Conservation (phyloP, 2,113 vertebrate genomes). For the Thymallus thymallus region DNA sequence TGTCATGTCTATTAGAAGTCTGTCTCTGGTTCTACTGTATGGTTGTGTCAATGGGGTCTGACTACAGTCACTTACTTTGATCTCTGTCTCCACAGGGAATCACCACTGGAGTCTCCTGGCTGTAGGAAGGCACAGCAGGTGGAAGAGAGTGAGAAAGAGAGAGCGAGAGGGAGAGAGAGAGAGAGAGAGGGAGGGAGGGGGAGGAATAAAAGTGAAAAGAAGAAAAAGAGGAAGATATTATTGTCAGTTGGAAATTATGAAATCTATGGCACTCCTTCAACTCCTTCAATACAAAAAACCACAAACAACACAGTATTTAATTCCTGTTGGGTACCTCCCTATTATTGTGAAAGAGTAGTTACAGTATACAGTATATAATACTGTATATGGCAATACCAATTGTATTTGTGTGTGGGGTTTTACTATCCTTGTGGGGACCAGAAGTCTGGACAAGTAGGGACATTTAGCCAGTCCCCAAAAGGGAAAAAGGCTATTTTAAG, state of each 20-base stretch:
- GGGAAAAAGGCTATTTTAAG: too few relatives aligned
- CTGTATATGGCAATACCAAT: too few relatives aligned
- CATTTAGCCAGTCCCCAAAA: too few relatives aligned
- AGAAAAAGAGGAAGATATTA: background rate
- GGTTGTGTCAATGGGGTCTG: background rate
- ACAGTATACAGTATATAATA: too few relatives aligned
- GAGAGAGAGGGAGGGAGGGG: background rate
- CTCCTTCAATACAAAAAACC: background rate
- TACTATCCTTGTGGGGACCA: too few relatives aligned
- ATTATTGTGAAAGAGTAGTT: slow-evolving; percentile 12
- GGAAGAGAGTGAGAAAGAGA: slow-evolving; percentile 10
- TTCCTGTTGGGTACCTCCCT: background rate
- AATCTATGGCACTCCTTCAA: background rate
- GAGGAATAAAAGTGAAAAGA: background rate
- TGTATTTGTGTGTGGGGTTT: background rate
- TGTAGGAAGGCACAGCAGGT: slow-evolving; percentile 42
- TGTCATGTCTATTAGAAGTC: background rate
- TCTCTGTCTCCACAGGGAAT: slow-evolving; percentile 55
- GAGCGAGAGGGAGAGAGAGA: slow-evolving; percentile 5
- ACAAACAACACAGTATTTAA: slow-evolving; percentile 1
- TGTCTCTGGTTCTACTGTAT: background rate
- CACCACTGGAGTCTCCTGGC: slow-evolving; percentile 59
- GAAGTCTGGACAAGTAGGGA: too few relatives aligned
- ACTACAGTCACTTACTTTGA: slow-evolving; percentile 57
- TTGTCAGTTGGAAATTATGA: slow-evolving; percentile 11